Evolutionary conservation across 1,140 invertebrate species (phyloP).

Genomic region (Eriocheir sinensis): DNA sequence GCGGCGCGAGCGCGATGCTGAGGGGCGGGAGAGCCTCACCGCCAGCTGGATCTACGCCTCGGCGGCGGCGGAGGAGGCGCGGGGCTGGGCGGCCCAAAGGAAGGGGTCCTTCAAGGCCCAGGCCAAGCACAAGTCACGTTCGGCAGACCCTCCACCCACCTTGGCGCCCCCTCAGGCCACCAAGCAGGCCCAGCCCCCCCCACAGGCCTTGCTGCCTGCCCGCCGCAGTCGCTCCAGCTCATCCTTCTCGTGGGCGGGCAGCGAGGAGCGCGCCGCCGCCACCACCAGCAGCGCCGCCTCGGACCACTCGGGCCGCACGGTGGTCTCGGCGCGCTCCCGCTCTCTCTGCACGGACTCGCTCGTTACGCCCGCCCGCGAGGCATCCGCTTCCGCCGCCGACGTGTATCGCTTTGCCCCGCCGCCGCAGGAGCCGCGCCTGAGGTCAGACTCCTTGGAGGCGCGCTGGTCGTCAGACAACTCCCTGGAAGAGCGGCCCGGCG

Average conservation of each 20-base stretch:
- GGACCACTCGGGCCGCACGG: slow-evolving; percentile 69
- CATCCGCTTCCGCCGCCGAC: slow-evolving; percentile 55
- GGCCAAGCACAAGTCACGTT: slow-evolving; percentile 59
- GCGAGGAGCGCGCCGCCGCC: slow-evolving; percentile 60
- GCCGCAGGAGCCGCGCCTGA: slow-evolving; percentile 59
- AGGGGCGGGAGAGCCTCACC: slow-evolving; percentile 33
- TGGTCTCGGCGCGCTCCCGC: slow-evolving; percentile 68
- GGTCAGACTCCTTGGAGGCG: slow-evolving; percentile 72
- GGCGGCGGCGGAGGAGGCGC: slow-evolving; percentile 53
- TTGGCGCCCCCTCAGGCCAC: slow-evolving; percentile 19
- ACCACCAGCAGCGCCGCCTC: slow-evolving; percentile 59
- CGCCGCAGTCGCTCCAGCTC: slow-evolving; percentile 65
- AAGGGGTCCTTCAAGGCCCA: slow-evolving; percentile 63
- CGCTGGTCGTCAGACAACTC: slow-evolving; percentile 76
- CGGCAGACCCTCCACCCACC: background rate
- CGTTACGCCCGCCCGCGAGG: slow-evolving; percentile 67
- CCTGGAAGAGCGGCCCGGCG: slow-evolving; percentile 65
- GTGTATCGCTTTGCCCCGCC: slow-evolving; percentile 69
- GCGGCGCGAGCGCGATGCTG: slow-evolving; percentile 43
- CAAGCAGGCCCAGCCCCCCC: slow-evolving; percentile 43
- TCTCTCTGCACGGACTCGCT: slow-evolving; percentile 74
- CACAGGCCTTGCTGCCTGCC: slow-evolving; percentile 44
- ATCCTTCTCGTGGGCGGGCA: slow-evolving; percentile 63
- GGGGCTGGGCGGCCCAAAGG: background rate
- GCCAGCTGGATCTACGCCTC: background rate